phyloP scores from a whole-genome alignment of 2,797 vertebrate species.

The Amazona ochrocephala region DNA sequence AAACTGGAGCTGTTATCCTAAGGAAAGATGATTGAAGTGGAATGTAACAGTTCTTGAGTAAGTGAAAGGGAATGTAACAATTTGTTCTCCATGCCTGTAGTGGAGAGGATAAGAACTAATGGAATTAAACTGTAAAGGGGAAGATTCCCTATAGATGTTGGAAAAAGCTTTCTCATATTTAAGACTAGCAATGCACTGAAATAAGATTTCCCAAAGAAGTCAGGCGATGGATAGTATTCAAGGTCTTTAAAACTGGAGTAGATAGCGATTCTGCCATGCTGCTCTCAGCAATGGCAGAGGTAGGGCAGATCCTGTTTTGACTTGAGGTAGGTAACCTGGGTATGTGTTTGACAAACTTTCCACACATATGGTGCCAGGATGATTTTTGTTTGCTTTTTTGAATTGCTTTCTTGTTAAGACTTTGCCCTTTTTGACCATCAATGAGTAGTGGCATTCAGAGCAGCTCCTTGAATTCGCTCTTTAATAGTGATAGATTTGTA shows the following conservation, averaged over 20 bases:
- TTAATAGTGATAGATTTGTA: not conserved
- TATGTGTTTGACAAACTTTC: not conserved
- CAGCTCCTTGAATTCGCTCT: not conserved
- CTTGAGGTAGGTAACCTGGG: not conserved
- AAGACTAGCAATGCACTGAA: not conserved
- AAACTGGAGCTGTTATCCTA: not conserved
- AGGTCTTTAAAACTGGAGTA: not conserved
- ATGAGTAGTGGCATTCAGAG: not conserved
- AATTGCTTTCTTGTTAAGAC: not conserved
- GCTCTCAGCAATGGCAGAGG: not conserved
- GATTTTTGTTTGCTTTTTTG: not conserved
- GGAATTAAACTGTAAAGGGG: not conserved
- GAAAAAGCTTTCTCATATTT: not conserved
- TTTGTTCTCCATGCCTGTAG: not conserved
- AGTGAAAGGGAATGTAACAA: rapidly evolving
- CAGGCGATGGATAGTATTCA: not conserved
- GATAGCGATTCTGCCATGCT: rapidly evolving
- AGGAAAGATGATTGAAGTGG: not conserved
- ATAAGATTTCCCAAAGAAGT: not conserved
- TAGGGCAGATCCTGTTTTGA: not conserved
- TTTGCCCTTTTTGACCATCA: not conserved
- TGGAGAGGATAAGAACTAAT: not conserved
- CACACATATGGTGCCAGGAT: not conserved
- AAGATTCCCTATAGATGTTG: not conserved
- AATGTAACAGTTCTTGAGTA: not conserved